A percentile compares a stretch with the other conserved stretches of the same genome.
These are phyloP conservation scores for Etheostoma perlongum DNA, from an alignment of 2,797 vertebrate species.

Conservation along the genomic window DNA sequence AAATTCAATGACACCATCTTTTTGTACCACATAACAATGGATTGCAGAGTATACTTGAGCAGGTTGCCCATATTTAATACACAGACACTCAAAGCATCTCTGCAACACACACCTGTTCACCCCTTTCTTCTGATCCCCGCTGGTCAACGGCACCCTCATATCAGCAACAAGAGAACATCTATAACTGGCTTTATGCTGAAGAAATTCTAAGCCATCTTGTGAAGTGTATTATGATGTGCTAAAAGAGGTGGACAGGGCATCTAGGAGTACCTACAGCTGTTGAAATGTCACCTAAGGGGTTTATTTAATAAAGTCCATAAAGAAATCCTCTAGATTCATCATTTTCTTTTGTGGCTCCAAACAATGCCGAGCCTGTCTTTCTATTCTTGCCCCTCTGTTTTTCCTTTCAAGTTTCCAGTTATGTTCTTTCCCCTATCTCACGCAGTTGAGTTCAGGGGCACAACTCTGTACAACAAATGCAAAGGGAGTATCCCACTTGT, in stretches of 20 bases:
- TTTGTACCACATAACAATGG: slow-evolving; percentile 34
- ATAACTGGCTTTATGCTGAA: slow-evolving; percentile 14
- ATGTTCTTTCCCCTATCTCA: slow-evolving; percentile 5
- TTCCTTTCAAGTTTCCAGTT: slow-evolving; percentile 15
- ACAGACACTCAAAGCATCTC: not conserved
- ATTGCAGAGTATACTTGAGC: slow-evolving; percentile 3
- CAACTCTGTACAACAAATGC: slow-evolving; percentile 17
- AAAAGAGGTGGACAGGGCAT: slow-evolving; percentile 35
- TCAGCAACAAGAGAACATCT: slow-evolving; percentile 19
- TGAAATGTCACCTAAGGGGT: slow-evolving; percentile 51
- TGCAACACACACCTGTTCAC: not conserved
- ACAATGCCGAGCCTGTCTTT: not conserved
- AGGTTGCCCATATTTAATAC: not conserved
- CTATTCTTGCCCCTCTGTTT: not conserved
- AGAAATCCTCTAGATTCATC: slow-evolving; percentile 34
- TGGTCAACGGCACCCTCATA: not conserved
- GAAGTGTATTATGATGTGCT: slow-evolving; percentile 23
- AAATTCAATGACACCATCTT: slow-evolving; percentile 9
- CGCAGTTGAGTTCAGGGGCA: slow-evolving; percentile 42
- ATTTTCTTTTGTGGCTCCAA: slow-evolving; percentile 17
- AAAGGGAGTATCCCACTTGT: not conserved
- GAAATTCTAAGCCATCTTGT: slow-evolving; percentile 24
- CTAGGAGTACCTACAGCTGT: slow-evolving; percentile 35
- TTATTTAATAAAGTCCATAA: slow-evolving; percentile 34
- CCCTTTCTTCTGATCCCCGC: not conserved